Evolutionary conservation across 2,113 vertebrate genomes (phyloP), one percentile per base, ranked within the genome.

Genomic region (Gallinago undulata): DNA sequence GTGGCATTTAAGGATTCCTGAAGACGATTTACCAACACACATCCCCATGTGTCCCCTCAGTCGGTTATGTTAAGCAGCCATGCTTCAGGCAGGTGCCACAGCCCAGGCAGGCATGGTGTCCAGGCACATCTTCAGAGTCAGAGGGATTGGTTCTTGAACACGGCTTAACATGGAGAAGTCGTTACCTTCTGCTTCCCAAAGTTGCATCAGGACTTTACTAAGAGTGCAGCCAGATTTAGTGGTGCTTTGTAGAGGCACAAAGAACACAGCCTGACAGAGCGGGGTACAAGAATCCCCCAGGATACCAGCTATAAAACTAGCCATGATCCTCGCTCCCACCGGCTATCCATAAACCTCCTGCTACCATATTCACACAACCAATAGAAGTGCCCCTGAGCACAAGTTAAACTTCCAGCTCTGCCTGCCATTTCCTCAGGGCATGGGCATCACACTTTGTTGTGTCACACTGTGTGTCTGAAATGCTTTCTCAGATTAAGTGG

Each of bases 281-380:
- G 3, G 25, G 12, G 6, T n/a, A 41, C 0, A 0, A 57, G 37
- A 22, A 79, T 33, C 6, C 48, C 16, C 14, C 57, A 19, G 1
- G 9, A 45, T 33, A 50, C 1, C 39, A 68, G 11, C 48, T 75
- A 13, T 21, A 83, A 72, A 83, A 22, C 8, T 8, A 50, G 41
- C 17, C 35, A 47, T 2, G 11, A 73, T 19, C 31, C 45, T 56
- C 7, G 3, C 23, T 57, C 31, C 47, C 19, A 53, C 13, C 41
- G 66, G 10, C 37, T 70, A 24, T 48, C 51, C 28, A 51, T 39
- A 82, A 81, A 57, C 5, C 19, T 70, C 27, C 74, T 25, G 10
- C n/a, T 78, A 33, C 28, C 31, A 12, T 48, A 74, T 14, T 64
- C 70, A 39, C 24, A 39, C 15, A 72, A 23, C 3, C 2, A 0